Evolutionary conservation across 2,113 vertebrate species (phyloP).

Genomic region (Alosa alosa): DNA sequence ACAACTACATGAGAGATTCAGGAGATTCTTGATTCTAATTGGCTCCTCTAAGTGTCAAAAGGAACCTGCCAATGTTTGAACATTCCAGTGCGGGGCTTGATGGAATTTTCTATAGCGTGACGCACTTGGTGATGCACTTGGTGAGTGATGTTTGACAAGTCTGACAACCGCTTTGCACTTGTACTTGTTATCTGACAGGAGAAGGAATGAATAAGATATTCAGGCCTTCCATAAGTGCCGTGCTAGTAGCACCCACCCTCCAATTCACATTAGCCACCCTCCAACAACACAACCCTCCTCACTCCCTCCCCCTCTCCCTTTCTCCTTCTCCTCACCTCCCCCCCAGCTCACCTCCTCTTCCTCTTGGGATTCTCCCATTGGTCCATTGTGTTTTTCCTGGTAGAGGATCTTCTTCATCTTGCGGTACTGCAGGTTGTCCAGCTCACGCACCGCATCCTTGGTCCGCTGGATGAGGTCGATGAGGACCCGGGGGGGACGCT

Average conservation of each 20-base stretch:
- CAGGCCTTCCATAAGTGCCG: neutral
- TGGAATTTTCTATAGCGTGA: neutral
- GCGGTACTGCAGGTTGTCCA: slow-evolving; percentile 96
- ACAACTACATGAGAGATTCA: neutral
- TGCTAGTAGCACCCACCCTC: neutral
- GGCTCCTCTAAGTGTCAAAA: neutral
- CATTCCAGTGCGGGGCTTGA: neutral
- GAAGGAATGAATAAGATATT: neutral
- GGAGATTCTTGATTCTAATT: neutral
- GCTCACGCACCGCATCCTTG: slow-evolving; percentile 93
- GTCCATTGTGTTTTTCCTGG: slow-evolving; percentile 90
- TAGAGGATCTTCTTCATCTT: slow-evolving; percentile 99
- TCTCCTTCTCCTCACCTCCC: slow-evolving; percentile 88
- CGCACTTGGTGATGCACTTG: neutral
- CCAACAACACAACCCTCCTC: neutral
- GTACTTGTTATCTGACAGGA: neutral
- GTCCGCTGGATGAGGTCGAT: slow-evolving; percentile 96
- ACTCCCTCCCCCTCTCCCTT: neutral
- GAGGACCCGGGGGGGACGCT: slow-evolving; percentile 83
- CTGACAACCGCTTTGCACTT: neutral
- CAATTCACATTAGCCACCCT: neutral
- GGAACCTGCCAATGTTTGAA: neutral
- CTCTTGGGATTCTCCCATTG: slow-evolving; percentile 90
- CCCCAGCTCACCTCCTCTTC: slow-evolving; percentile 85
- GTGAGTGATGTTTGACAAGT: neutral